Conservation (phyloP, 2,888 invertebrate species). For the Ryuthela nishihirai region DNA sequence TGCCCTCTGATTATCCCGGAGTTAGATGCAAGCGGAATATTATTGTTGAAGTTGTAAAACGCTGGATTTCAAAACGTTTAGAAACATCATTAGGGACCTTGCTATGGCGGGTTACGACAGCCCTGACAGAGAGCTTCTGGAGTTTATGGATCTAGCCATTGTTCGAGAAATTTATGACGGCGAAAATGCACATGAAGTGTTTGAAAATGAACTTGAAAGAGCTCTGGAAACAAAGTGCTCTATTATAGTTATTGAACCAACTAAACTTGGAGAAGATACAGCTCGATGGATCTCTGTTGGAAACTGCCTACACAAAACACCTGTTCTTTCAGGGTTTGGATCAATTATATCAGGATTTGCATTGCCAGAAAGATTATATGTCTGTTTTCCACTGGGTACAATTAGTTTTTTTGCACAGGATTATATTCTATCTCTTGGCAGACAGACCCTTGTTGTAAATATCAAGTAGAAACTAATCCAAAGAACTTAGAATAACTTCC, state of each 20-base stretch:
- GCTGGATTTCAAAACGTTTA: no score
- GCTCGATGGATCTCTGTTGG: slow-evolving; percentile 92
- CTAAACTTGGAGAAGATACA: slow-evolving; percentile 86
- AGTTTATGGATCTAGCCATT: slow-evolving; percentile 57
- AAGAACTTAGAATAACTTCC: slow-evolving; percentile 49
- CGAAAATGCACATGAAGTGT: slow-evolving; percentile 83
- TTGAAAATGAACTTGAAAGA: slow-evolving; percentile 88
- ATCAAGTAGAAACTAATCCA: slow-evolving; percentile 65
- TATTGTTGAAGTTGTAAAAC: no score
- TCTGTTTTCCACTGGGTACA: slow-evolving; percentile 73
- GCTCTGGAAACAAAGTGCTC: slow-evolving; percentile 81
- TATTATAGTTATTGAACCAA: slow-evolving; percentile 89
- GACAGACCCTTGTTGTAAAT: slow-evolving; percentile 93
- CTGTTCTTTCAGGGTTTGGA: slow-evolving; percentile 75
- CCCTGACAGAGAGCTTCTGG: slow-evolving; percentile 28
- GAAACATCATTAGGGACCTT: no score
- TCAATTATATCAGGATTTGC: slow-evolving; percentile 68
- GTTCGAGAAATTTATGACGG: slow-evolving; percentile 91
- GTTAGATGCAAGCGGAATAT: no score
- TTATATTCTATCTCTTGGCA: slow-evolving; percentile 93
- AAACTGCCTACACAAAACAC: slow-evolving; percentile 88
- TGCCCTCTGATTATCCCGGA: no score
- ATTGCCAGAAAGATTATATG: slow-evolving; percentile 67
- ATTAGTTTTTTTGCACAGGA: slow-evolving; percentile 79
- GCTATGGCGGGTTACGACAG: no score